Evolutionary conservation across 2,113 vertebrate species (phyloP).

Genomic region (Apodemus sylvaticus): DNA sequence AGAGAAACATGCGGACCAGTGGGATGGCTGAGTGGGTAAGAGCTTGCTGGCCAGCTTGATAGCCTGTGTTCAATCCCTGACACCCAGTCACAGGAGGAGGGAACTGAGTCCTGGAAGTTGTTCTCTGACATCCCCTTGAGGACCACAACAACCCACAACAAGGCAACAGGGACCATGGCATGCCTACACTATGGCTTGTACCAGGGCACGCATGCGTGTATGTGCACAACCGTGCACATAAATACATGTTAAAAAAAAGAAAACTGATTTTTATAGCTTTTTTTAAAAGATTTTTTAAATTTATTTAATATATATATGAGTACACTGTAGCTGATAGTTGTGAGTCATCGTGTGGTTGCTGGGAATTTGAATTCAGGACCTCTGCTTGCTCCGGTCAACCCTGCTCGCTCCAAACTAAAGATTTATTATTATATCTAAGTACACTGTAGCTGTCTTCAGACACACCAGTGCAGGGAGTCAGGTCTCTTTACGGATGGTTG

Average conservation of each 20-base stretch:
- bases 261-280: not conserved
- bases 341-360: too few species aligned
- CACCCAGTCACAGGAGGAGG: not conserved
- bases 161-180: not conserved
- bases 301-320: too few species aligned
- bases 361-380: too few species aligned
- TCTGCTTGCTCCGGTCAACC: too few species aligned
- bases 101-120: not conserved
- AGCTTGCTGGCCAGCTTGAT: not conserved
- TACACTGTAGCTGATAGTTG: too few species aligned
- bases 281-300: too few species aligned
- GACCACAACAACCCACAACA: not conserved
- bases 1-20: not conserved
- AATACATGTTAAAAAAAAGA: not conserved
- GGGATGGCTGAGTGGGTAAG: not conserved
- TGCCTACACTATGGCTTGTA: not conserved
- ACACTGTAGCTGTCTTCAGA: too few species aligned
- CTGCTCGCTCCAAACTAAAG: too few species aligned
- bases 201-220: not conserved
- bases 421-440: too few species aligned
- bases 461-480: too few species aligned
- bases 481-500: too few species aligned
- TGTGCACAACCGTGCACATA: not conserved
- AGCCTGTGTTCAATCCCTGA: not conserved
- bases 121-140: not conserved